Conservation (phyloP, 2,888 invertebrate species). For the Drosophila monieri region DNA sequence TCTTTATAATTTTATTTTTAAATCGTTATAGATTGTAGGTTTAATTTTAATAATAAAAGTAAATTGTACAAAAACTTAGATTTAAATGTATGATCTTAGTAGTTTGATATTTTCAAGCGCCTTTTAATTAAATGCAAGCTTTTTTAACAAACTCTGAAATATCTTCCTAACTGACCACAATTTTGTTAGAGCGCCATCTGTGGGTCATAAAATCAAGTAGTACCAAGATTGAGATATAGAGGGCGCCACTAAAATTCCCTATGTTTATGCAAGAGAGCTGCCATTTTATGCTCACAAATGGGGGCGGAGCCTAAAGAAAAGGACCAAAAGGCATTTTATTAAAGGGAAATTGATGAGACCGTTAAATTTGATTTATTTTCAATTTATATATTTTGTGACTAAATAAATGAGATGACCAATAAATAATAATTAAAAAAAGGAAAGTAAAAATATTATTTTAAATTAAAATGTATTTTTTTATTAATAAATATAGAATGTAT, state of each 20-base stretch:
- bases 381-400: neutral
- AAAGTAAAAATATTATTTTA: neutral
- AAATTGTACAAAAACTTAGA: too few species aligned
- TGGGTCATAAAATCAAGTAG: too few species aligned
- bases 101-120: too few species aligned
- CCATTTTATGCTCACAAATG: constrained; percentile 22
- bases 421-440: neutral
- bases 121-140: too few species aligned
- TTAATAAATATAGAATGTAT: neutral
- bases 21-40: too few species aligned
- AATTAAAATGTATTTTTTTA: neutral
- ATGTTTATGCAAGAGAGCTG: neutral
- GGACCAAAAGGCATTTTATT: neutral
- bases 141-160: too few species aligned
- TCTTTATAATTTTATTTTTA: too few species aligned
- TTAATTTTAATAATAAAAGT: too few species aligned
- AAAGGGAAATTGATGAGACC: neutral
- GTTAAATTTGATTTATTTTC: neutral
- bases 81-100: too few species aligned
- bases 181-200: neutral
- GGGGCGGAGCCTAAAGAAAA: constrained; percentile 19
- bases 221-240: neutral
- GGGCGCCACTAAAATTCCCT: neutral
- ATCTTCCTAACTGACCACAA: too few species aligned
- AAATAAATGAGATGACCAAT: neutral